A percentile compares a stretch with the other conserved stretches of the same genome.
Conservation (phyloP, 2,113 vertebrate genomes). For the Elephas maximus region DNA sequence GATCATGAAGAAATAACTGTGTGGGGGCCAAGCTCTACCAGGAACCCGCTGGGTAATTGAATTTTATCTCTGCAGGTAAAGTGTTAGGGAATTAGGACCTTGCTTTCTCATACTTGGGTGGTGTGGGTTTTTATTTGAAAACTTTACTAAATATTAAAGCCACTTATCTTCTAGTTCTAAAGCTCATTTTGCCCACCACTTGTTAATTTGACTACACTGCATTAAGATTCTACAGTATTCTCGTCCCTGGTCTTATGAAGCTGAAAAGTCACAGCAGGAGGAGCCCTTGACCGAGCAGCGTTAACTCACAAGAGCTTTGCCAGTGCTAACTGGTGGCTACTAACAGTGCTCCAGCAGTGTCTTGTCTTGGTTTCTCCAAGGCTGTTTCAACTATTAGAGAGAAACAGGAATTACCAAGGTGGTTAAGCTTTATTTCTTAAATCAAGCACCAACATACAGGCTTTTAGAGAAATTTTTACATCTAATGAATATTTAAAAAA, state of each 20-base stretch:
- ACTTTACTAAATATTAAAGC: not conserved
- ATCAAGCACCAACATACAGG: not conserved
- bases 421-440: not conserved
- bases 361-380: not conserved
- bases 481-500: not conserved
- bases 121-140: not conserved
- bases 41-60: not conserved
- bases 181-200: not conserved
- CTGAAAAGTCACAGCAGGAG: not conserved
- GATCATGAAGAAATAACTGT: not conserved
- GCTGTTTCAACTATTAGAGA: not conserved
- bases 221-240: not conserved
- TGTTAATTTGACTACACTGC: not conserved
- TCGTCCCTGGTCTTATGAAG: not conserved
- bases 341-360: too few relatives aligned
- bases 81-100: not conserved
- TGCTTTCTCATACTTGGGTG: not conserved
- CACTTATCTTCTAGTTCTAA: not conserved
- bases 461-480: not conserved
- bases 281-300: not conserved
- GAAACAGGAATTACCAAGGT: not conserved
- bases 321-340: not conserved
- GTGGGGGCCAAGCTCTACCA: not conserved
- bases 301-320: not conserved
- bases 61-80: not conserved